These are phyloP conservation scores for Aphelinus atriplicis DNA, from an alignment of 1,140 invertebrate species.

Conservation along the genomic window DNA sequence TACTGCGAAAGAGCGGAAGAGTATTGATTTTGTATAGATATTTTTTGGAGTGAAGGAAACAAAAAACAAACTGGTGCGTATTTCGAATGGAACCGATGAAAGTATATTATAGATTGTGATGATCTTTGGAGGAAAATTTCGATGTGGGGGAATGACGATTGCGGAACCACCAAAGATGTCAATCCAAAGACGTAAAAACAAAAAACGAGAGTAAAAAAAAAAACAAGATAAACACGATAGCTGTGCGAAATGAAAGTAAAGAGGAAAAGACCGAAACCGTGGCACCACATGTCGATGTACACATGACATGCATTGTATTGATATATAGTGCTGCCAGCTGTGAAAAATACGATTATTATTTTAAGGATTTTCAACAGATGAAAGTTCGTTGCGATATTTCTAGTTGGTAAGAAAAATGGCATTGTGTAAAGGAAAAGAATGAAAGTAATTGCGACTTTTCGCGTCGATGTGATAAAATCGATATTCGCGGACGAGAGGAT, in stretches of 20 bases:
- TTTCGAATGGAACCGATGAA: slow-evolving; percentile 28
- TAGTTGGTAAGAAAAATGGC: slow-evolving; percentile 29
- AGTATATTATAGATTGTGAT: slow-evolving; percentile 23
- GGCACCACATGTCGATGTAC: background rate
- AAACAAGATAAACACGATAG: slow-evolving; percentile 8
- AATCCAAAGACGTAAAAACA: slow-evolving; percentile 50
- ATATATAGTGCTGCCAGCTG: slow-evolving; percentile 18
- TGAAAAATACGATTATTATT: slow-evolving; percentile 32
- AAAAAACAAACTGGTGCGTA: slow-evolving; percentile 15
- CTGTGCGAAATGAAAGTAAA: slow-evolving; percentile 5
- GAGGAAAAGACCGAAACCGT: background rate
- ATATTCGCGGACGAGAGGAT: slow-evolving; percentile 25
- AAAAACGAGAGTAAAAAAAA: slow-evolving; percentile 20
- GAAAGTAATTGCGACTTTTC: slow-evolving; percentile 30
- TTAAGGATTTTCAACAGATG: slow-evolving; percentile 23
- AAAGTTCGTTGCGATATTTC: slow-evolving; percentile 6
- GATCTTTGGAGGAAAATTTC: slow-evolving; percentile 5
- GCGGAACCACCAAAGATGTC: slow-evolving; percentile 52
- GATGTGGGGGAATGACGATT: slow-evolving; percentile 11
- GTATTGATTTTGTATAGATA: slow-evolving; percentile 19
- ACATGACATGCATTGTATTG: background rate
- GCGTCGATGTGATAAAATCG: slow-evolving; percentile 39
- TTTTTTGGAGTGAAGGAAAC: background rate
- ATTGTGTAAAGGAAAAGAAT: slow-evolving; percentile 13
- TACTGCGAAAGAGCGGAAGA: slow-evolving; percentile 7